phyloP scores from a whole-genome alignment of 2,888 invertebrate genomes.

The Drosophila pseudotakahashii region DNA sequence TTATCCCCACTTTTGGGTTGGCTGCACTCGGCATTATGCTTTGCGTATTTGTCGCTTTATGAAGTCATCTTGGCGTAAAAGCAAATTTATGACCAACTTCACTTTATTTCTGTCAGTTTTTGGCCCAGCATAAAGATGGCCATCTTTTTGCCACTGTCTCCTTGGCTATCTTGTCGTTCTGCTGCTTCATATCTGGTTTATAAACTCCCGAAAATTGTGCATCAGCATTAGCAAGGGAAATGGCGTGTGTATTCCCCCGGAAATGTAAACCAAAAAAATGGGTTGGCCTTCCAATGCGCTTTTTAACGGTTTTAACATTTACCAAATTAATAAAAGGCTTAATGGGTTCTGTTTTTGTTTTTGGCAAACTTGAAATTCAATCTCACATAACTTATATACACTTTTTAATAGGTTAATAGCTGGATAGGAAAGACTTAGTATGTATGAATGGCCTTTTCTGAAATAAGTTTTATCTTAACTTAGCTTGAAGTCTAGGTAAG shows the following conservation, averaged over 20 bases:
- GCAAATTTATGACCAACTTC: slow-evolving; percentile 79
- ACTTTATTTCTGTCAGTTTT: slow-evolving; percentile 72
- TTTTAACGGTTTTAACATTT: too few species aligned
- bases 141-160: slow-evolving; percentile 45
- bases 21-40: slow-evolving; percentile 77
- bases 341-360: too few species aligned
- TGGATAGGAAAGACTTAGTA: too few species aligned
- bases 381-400: too few species aligned
- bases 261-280: neutral
- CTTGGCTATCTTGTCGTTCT: slow-evolving; percentile 28
- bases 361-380: too few species aligned
- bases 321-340: too few species aligned
- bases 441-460: too few species aligned
- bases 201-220: slow-evolving; percentile 44
- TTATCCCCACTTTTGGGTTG: slow-evolving; percentile 28
- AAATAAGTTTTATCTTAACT: too few species aligned
- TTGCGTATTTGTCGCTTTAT: slow-evolving; percentile 79
- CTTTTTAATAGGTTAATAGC: too few species aligned
- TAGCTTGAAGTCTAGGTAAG: too few species aligned
- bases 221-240: slow-evolving; percentile 36
- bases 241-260: slow-evolving; percentile 21
- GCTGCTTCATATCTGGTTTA: slow-evolving; percentile 34
- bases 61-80: slow-evolving; percentile 79
- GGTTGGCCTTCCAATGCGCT: neutral
- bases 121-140: slow-evolving; percentile 64